Conservation (phyloP, 2,113 vertebrate genomes). For the Notarius quadriscutis region DNA sequence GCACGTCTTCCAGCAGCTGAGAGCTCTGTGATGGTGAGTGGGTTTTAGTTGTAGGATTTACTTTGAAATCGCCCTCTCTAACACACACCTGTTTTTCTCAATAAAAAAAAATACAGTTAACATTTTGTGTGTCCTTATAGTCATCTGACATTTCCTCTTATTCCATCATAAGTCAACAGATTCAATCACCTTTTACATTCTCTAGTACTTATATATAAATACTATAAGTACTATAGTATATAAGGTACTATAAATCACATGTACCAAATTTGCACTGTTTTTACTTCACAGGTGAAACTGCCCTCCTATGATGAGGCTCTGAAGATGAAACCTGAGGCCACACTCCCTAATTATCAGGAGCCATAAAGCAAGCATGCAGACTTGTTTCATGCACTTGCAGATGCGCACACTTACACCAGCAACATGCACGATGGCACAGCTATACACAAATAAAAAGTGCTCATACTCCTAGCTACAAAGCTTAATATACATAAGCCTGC, state of each 20-base stretch:
- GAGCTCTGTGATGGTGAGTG: slow-evolving; percentile 35
- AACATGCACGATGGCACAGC: background rate
- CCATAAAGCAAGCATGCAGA: slow-evolving; percentile 54
- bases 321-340: slow-evolving; percentile 69
- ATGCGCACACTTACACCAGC: background rate
- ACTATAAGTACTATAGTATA: too few species aligned
- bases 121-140: background rate
- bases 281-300: slow-evolving; percentile 65
- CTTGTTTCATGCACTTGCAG: background rate
- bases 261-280: background rate
- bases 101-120: background rate
- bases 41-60: background rate
- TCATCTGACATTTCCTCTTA: background rate
- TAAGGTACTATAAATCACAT: background rate
- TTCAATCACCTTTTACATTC: background rate
- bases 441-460: background rate
- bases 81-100: background rate
- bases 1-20: background rate
- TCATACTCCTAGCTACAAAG: background rate
- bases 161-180: background rate
- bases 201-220: background rate
- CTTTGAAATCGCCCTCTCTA: background rate
- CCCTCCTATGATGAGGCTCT: slow-evolving; percentile 78
- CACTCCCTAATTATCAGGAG: slow-evolving; percentile 64
- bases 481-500: background rate